phyloP scores from a whole-genome alignment of 2,113 vertebrate species.

The Leptodactylus fuscus region DNA sequence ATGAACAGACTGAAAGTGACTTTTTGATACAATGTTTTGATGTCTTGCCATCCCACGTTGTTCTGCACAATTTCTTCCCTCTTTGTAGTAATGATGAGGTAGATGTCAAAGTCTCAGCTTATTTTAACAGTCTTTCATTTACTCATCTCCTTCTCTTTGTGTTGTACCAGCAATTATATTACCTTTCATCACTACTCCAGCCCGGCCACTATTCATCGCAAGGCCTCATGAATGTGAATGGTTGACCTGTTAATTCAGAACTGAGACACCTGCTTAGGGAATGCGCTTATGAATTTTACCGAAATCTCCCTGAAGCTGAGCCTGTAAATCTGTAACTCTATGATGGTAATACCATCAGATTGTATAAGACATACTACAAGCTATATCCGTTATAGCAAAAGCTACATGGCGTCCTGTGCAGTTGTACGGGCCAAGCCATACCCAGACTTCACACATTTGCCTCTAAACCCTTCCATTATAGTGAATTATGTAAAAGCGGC shows the following conservation, averaged over 20 bases:
- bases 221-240: conserved; percentile 10
- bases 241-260: conserved; percentile 11
- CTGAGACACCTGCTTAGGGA: conserved; percentile 10
- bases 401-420: no score
- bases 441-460: no score
- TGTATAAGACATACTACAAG: no score
- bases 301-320: background rate
- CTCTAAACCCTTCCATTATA: no score
- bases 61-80: conserved; percentile 37
- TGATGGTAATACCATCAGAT: background rate
- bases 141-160: conserved; percentile 11
- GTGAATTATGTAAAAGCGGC: no score
- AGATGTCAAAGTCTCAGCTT: conserved; percentile 26
- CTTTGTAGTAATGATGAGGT: conserved; percentile 30
- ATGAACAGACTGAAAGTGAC: background rate
- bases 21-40: background rate
- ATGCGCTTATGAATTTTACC: background rate
- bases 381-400: no score
- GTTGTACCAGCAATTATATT: background rate
- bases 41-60: background rate
- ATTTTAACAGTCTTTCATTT: conserved; percentile 50
- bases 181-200: conserved; percentile 19
- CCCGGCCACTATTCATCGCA: background rate
- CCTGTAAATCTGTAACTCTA: background rate
- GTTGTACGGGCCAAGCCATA: no score